Base-by-base conservation (phyloP, 2,797 vertebrate species). In the Epinephelus coioides region DNA sequence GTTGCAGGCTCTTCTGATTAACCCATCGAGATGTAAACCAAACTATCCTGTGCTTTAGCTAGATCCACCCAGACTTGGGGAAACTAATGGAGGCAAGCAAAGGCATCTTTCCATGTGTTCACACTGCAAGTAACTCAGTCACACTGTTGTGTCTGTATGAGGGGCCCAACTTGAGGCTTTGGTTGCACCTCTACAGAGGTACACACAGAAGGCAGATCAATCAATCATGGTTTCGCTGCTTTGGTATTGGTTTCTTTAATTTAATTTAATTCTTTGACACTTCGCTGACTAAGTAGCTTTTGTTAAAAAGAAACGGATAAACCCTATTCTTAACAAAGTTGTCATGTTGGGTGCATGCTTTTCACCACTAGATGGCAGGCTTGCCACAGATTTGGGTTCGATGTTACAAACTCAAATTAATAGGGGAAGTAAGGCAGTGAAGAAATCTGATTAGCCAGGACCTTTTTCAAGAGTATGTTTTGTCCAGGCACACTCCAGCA, bases 41-140 rank as follows among this genome's bases (percentile, higher is more conserved):
- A 74, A 71, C 49, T 38, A 61, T 46, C 30, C 46, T 4, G 5
- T n/a, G 8, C 40, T 70, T 69, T 25, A 40, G 62, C 38, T 77
- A 27, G 40, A 72, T 53, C 53, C 40, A 17, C 43, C 17, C 17
- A 12, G 72, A 43, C 14, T 56, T 5, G 0, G 27, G 17, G 53
- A 14, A 57, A 38, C 12, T 19, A 54, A 51, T 46, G 44, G 65
- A 63, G 19, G 30, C 47, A 49, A 80, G 30, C 25, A 40, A 54
- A 71, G 21, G 21, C 5, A 38, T 57, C 27, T 49, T 49, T 25
- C 4, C 13, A 18, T 3, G 25, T 65, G 74, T 59, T 63, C 53
- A 68, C 12, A 23, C 57, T 74, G 51, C 27, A 60, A 46, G 46
- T 40, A 49, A 27, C 54, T 47, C 27, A 46, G 50, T 61, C 11